A percentile compares a stretch with the other conserved stretches of the same genome.
Conservation (phyloP, 2,113 vertebrate species). For the Ciconia boyciana region DNA sequence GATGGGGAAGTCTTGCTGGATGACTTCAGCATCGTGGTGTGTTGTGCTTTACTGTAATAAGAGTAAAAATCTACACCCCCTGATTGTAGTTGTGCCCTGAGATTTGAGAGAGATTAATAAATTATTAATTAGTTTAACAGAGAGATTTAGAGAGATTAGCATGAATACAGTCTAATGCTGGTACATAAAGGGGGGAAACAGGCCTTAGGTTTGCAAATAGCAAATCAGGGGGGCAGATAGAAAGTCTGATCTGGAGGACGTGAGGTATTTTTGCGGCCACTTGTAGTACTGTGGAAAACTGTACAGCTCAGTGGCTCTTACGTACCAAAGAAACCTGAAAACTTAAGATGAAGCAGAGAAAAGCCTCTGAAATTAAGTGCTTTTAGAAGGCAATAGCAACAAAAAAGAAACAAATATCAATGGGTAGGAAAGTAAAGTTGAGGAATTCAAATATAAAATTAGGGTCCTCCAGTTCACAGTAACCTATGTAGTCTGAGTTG, state of each 20-base stretch:
- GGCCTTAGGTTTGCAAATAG: neutral
- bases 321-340: neutral
- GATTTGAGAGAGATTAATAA: neutral
- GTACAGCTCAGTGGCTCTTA: neutral
- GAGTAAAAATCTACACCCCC: neutral
- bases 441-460: neutral
- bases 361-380: neutral
- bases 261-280: neutral
- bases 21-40: neutral
- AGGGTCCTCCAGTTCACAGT: neutral
- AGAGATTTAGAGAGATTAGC: neutral
- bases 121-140: neutral
- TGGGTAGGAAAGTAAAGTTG: neutral
- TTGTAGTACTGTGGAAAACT: neutral
- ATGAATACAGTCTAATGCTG: neutral
- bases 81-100: neutral
- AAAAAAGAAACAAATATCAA: neutral
- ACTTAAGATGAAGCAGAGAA: neutral
- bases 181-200: neutral
- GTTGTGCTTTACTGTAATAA: neutral
- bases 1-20: neutral
- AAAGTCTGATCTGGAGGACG: neutral
- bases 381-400: neutral
- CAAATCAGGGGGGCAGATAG: neutral
- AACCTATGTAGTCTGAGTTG: neutral